These are phyloP conservation scores for Eleutherodactylus coqui DNA, from an alignment of 2,797 vertebrate species.

Conservation along the genomic window DNA sequence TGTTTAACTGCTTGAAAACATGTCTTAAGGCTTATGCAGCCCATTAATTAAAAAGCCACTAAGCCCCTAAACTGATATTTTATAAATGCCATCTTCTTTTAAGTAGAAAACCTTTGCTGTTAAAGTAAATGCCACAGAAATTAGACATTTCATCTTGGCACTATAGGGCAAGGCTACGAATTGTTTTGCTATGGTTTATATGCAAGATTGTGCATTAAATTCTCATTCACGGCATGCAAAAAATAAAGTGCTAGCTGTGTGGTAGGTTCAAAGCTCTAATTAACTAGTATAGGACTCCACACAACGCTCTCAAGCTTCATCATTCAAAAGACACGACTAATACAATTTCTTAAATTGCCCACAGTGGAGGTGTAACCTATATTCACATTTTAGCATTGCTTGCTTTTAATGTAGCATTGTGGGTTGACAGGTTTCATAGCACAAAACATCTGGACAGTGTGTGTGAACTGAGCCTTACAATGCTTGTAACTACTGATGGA, in stretches of 20 bases:
- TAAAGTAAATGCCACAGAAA: constrained; percentile 17
- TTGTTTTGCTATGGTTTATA: not conserved
- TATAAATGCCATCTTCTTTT: constrained; percentile 30
- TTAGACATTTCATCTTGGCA: constrained; percentile 11
- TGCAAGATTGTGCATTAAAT: not conserved
- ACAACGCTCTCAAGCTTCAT: not conserved
- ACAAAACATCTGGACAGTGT: not conserved
- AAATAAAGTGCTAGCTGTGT: not conserved
- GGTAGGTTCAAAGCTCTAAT: not conserved
- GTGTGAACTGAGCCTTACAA: not conserved
- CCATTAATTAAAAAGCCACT: constrained; percentile 18
- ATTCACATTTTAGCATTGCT: constrained; percentile 28
- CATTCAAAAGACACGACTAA: not conserved
- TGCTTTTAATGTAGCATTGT: constrained; percentile 14
- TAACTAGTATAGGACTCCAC: constrained; percentile 21
- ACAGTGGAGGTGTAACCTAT: constrained; percentile 38
- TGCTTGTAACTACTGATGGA: not conserved
- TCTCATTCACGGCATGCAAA: not conserved
- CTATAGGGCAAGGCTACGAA: not conserved
- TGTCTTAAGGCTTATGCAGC: constrained; percentile 8
- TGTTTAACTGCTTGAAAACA: constrained; percentile 17
- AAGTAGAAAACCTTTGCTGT: constrained; percentile 14
- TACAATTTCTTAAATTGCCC: constrained; percentile 27
- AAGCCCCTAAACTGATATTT: constrained; percentile 6
- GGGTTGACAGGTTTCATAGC: not conserved